Evolutionary conservation across 2,888 invertebrate species (phyloP), one percentile per base, ranked within the genome.

Genomic region (Synergus gifuensis): DNA sequence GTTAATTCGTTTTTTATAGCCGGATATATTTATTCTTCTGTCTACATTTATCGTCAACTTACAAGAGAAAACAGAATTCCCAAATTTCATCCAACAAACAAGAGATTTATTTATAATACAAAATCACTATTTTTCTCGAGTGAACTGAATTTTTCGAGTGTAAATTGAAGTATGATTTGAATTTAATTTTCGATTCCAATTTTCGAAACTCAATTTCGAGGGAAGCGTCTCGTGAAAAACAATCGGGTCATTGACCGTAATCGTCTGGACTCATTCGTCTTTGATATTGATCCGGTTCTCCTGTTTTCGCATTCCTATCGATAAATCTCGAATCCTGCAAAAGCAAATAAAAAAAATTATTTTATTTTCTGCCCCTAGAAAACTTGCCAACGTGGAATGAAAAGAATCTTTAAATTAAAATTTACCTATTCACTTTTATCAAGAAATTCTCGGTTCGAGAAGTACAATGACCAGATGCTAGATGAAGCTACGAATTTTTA

Each of bases 281-380:
- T 73, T 73, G 73, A 54, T 73, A 73, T 73, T 73, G 73, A 73
- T 73, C 73, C 73, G 11, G 49, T 73, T 73, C 73, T 36, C 73
- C 54, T 54, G 40, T 73, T 73, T 73, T 73, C 54, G 28, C 73
- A 54, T 54, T 73, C 16, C n/a, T 73, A 16, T 73, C 73, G 49
- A 73, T 54, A 69, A 69, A 54, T 73, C 49, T 14, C 73, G 36
- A 73, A 67, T 18, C 44, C 2, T 22, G 9, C 18, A 42, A 18
- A 18, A 46, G 7, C 46, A 18, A 18, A 44, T n/a, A 67, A 46
- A 67, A n/a, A 42, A 28, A 28, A 28, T 64, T n/a, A 42, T 66
- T 66, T 66, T 11, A 18, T 42, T 66, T 42, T 22, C 12, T 4
- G 4, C 22, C 44, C 18, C 18, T 60, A 4, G 4, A n/a, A 12